Conservation (phyloP, 2,888 invertebrate species). For the Dascillus cervinus region DNA sequence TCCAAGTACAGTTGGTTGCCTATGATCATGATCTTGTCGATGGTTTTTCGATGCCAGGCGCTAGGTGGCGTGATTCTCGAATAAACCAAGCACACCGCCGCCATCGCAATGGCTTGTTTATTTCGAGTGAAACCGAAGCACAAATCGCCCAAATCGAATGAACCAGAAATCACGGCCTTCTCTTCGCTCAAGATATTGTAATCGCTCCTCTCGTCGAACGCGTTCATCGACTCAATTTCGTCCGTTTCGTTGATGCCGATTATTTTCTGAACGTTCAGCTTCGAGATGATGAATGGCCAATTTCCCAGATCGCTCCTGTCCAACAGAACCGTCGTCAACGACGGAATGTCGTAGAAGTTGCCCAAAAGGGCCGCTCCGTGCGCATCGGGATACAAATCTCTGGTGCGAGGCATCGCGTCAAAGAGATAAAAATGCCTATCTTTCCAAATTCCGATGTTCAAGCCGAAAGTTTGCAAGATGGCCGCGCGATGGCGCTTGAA, state of each 20-base stretch:
- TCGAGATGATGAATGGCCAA: conserved; percentile 45
- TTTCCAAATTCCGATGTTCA: conserved; percentile 51
- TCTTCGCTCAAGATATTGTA: conserved; percentile 49
- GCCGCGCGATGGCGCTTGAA: conserved; percentile 49
- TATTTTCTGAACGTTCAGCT: conserved; percentile 45
- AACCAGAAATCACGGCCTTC: conserved; percentile 51
- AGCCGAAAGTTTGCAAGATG: conserved; percentile 39
- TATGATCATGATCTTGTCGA: conserved; percentile 52
- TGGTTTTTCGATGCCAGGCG: conserved; percentile 50
- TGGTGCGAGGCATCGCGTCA: conserved; percentile 53
- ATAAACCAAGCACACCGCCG: conserved; percentile 54
- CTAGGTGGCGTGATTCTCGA: conserved; percentile 57
- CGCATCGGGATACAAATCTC: conserved; percentile 46
- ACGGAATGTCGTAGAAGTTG: conserved; percentile 47
- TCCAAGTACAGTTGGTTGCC: conserved; percentile 53
- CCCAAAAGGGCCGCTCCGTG: conserved; percentile 51
- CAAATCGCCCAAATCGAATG: conserved; percentile 51
- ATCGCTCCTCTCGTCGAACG: conserved; percentile 47
- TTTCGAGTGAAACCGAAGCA: conserved; percentile 52
- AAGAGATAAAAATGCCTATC: conserved; percentile 55
- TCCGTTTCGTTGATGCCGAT: conserved; percentile 32
- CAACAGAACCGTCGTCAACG: conserved; percentile 47
- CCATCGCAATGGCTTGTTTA: conserved; percentile 54
- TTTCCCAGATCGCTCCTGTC: conserved; percentile 45
- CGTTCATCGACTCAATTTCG: conserved; percentile 46